Evolutionary conservation across 2,888 invertebrate species (phyloP).

Genomic region (Euzophera pinguis): DNA sequence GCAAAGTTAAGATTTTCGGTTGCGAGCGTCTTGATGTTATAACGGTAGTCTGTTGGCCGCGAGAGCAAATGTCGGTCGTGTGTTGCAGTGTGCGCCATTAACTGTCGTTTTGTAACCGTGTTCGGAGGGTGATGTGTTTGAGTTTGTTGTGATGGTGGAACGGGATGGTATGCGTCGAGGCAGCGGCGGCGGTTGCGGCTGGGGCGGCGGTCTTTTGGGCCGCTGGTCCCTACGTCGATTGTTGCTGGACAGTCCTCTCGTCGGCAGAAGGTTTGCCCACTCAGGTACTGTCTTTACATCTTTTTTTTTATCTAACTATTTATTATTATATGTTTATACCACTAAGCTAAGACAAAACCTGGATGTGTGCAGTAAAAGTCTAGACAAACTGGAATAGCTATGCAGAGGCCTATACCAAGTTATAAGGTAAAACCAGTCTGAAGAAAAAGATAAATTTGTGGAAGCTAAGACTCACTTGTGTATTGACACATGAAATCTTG

Average conservation of each 20-base stretch:
- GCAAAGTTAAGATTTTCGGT: slow-evolving; percentile 40
- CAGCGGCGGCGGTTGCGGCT: slow-evolving; percentile 63
- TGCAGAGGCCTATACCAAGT: too few relatives aligned
- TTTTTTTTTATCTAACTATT: background rate
- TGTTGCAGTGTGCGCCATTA: slow-evolving; percentile 25
- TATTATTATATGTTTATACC: too few relatives aligned
- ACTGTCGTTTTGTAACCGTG: slow-evolving; percentile 18
- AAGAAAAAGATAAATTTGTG: too few relatives aligned
- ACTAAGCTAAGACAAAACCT: too few relatives aligned
- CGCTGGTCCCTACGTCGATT: slow-evolving; percentile 85
- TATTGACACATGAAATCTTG: too few relatives aligned
- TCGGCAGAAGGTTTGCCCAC: slow-evolving; percentile 81
- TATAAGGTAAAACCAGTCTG: too few relatives aligned
- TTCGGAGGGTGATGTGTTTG: slow-evolving; percentile 52
- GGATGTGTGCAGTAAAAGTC: too few relatives aligned
- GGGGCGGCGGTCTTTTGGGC: slow-evolving; percentile 70
- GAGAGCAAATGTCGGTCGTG: slow-evolving; percentile 41
- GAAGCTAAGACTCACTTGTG: too few relatives aligned
- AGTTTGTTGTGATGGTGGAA: slow-evolving; percentile 64
- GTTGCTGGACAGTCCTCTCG: slow-evolving; percentile 84
- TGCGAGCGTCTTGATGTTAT: slow-evolving; percentile 35
- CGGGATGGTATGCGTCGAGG: slow-evolving; percentile 68
- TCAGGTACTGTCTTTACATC: slow-evolving; percentile 50
- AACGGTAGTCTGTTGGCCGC: slow-evolving; percentile 52
- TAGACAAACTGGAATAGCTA: too few relatives aligned